Percentiles rank a stretch among this genome's conserved stretches.
Conservation (phyloP, 1,140 invertebrate genomes). For the Drosophila pachea region DNA sequence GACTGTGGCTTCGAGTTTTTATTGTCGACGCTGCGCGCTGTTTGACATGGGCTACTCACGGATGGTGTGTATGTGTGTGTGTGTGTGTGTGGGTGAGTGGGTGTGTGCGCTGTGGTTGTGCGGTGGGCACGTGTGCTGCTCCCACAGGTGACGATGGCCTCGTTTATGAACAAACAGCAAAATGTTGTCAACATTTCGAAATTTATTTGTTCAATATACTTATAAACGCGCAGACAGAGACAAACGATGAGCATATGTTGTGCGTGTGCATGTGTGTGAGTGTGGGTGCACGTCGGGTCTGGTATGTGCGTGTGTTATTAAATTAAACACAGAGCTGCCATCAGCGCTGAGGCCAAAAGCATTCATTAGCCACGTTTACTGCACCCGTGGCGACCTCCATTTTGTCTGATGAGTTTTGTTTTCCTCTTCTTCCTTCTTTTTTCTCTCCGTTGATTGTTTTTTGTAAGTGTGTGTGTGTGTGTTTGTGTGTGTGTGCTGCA, state of each 20-base stretch:
- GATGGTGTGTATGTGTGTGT: not conserved
- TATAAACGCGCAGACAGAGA: conserved; percentile 40
- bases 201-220: conserved; percentile 77
- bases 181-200: conserved; percentile 77
- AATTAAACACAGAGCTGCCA: conserved; percentile 77
- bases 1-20: conserved; percentile 59
- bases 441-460: conserved; percentile 25
- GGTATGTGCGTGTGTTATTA: conserved; percentile 69
- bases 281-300: conserved; percentile 5
- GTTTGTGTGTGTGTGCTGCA: conserved; percentile 19
- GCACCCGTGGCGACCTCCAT: conserved; percentile 76
- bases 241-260: conserved; percentile 55
- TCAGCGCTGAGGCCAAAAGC: conserved; percentile 72
- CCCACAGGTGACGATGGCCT: conserved; percentile 77
- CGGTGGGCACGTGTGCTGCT: conserved; percentile 53
- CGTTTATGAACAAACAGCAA: conserved; percentile 77
- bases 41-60: conserved; percentile 31
- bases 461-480: conserved; percentile 17
- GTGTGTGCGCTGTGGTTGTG: conserved; percentile 13
- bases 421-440: conserved; percentile 11
- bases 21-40: conserved; percentile 40
- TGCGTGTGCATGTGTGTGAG: conserved; percentile 20
- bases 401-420: conserved; percentile 72
- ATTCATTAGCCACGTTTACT: conserved; percentile 78
- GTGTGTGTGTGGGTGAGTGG: not conserved